phyloP scores from a whole-genome alignment of 2,113 vertebrate species.

The Elephas maximus region DNA sequence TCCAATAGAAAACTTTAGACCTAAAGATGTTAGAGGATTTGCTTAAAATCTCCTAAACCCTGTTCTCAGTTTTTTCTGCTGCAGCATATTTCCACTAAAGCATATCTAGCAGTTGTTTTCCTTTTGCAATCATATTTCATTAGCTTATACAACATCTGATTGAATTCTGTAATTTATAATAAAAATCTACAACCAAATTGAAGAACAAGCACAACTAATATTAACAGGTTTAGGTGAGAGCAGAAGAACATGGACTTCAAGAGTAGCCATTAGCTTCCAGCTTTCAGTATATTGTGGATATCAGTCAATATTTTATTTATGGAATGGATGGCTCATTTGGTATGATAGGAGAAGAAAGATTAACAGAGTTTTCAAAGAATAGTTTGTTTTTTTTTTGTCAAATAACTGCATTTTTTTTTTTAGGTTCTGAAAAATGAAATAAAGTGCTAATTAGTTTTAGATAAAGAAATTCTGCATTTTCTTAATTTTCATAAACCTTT shows the following conservation, averaged over 20 bases:
- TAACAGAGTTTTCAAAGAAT: constrained; percentile 19
- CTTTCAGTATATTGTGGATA: background rate
- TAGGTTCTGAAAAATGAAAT: constrained; percentile 30
- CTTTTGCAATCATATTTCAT: constrained; percentile 61
- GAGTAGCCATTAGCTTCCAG: background rate
- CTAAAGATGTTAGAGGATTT: constrained; percentile 29
- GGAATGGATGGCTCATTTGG: background rate
- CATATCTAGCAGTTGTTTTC: background rate
- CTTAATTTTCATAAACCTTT: constrained; percentile 23
- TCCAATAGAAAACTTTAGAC: constrained; percentile 48
- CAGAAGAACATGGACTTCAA: background rate
- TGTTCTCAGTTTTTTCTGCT: background rate
- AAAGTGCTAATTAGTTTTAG: constrained; percentile 25
- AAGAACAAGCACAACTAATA: background rate
- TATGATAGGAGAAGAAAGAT: background rate
- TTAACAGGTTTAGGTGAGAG: constrained; percentile 5
- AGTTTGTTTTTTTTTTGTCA: background rate
- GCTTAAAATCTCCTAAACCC: background rate
- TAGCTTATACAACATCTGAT: constrained; percentile 40
- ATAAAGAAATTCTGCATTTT: constrained; percentile 23
- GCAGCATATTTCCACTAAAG: background rate
- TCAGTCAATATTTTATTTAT: constrained; percentile 28
- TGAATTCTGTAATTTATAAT: constrained; percentile 57
- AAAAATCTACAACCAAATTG: constrained; percentile 10
- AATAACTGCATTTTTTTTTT: background rate